phyloP scores from a whole-genome alignment of 2,797 vertebrate genomes.

The Chelon auratus region DNA sequence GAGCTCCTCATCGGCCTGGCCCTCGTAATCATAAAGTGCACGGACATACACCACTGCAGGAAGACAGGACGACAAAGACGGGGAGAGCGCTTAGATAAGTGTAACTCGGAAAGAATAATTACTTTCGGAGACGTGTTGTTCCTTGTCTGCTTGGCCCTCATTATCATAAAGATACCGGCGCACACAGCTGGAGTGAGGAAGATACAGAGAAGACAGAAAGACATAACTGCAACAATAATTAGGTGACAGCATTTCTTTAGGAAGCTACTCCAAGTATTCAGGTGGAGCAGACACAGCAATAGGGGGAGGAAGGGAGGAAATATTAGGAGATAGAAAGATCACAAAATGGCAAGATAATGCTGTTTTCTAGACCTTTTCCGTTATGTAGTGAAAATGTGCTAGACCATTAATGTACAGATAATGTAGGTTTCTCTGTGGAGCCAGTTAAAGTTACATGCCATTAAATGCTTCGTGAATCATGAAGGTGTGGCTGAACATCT shows the following conservation, averaged over 20 bases:
- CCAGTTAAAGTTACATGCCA: background rate
- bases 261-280: background rate
- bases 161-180: conserved; percentile 33
- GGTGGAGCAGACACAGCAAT: conserved; percentile 13
- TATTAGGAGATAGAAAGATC: background rate
- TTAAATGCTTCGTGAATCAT: background rate
- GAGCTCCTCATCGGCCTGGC: conserved; percentile 95
- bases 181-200: conserved; percentile 18
- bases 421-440: background rate
- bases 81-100: conserved; percentile 19
- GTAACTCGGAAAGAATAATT: conserved; percentile 34
- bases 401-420: background rate
- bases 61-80: conserved; percentile 11
- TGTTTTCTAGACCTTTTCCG: background rate
- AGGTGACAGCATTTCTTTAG: conserved; percentile 17
- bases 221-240: conserved; percentile 19
- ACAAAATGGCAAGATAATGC: background rate
- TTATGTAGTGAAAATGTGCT: background rate
- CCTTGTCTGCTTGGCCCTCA: conserved; percentile 23
- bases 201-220: conserved; percentile 33
- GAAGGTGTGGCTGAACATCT: background rate
- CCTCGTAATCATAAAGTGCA: conserved; percentile 98
- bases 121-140: conserved; percentile 23
- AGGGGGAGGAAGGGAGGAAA: background rate
- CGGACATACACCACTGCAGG: conserved; percentile 92